These are phyloP conservation scores for Copidosoma floridanum DNA, from an alignment of 1,140 invertebrate genomes.

Conservation along the genomic window DNA sequence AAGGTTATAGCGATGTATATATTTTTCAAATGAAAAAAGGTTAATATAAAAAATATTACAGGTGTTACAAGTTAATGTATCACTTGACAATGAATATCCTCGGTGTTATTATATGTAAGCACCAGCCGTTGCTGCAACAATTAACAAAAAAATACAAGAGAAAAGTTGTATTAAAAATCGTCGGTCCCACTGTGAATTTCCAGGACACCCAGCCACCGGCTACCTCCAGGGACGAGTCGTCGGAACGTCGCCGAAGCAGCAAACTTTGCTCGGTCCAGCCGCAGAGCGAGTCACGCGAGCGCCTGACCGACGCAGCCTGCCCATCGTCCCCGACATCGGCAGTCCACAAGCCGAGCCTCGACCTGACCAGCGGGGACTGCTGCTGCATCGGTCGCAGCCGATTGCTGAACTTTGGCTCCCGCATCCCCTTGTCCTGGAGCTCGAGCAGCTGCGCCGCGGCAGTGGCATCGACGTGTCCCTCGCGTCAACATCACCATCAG, in stretches of 20 bases:
- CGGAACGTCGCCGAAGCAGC: constrained; percentile 36
- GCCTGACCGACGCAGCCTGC: constrained; percentile 36
- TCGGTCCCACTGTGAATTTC: too few species aligned
- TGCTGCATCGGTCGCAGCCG: constrained; percentile 52
- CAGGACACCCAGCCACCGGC: constrained; percentile 44
- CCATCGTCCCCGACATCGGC: too few species aligned
- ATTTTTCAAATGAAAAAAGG: too few species aligned
- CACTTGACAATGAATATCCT: too few species aligned
- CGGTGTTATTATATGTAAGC: too few species aligned
- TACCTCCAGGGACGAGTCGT: constrained; percentile 38
- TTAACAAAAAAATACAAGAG: too few species aligned
- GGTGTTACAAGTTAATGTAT: too few species aligned
- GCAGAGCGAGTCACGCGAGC: constrained; percentile 38
- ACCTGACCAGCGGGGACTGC: constrained; percentile 44
- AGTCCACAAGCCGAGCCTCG: constrained; percentile 32
- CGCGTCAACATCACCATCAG: constrained; percentile 21
- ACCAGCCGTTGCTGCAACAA: too few species aligned
- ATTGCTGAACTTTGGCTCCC: constrained; percentile 39
- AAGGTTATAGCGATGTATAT: too few species aligned
- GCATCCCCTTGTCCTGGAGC: constrained; percentile 30
- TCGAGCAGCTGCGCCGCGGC: constrained; percentile 4
- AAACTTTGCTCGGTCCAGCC: constrained; percentile 30
- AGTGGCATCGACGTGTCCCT: constrained; percentile 16
- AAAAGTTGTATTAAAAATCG: too few species aligned
- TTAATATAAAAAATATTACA: too few species aligned